These are phyloP conservation scores for Heliconius nattereri DNA, from an alignment of 1,140 invertebrate genomes.

Conservation along the genomic window DNA sequence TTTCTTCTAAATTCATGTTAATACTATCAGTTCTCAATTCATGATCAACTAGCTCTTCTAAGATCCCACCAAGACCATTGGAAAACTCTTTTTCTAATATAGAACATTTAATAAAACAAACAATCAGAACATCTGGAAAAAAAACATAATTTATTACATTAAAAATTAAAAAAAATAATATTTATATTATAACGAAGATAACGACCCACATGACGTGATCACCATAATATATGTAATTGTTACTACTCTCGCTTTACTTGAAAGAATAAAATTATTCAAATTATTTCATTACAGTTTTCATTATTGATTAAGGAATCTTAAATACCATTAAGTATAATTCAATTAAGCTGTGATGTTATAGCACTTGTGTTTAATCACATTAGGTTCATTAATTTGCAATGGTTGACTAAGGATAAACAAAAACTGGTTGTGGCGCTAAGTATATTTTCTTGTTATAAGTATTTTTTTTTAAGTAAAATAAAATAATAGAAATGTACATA, in stretches of 20 bases:
- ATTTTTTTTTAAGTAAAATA: background rate
- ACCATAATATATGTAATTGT: slow-evolving; percentile 1
- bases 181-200: background rate
- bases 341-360: slow-evolving; percentile 1
- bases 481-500: no score
- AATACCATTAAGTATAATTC: slow-evolving; percentile 4
- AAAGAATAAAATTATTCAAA: background rate
- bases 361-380: background rate
- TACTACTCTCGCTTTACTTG: background rate
- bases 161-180: background rate
- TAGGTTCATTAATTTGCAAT: slow-evolving; percentile 5
- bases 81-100: background rate
- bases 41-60: slow-evolving; percentile 2
- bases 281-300: background rate
- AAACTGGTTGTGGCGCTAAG: background rate
- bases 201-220: background rate
- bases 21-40: background rate
- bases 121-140: background rate
- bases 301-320: slow-evolving; percentile 26
- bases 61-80: background rate
- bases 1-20: background rate
- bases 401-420: background rate
- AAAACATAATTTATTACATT: background rate
- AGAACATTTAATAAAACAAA: background rate
- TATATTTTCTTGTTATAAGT: background rate